phyloP scores from a whole-genome alignment of 2,888 invertebrate genomes.

The Callyntrura guangdongensis region DNA sequence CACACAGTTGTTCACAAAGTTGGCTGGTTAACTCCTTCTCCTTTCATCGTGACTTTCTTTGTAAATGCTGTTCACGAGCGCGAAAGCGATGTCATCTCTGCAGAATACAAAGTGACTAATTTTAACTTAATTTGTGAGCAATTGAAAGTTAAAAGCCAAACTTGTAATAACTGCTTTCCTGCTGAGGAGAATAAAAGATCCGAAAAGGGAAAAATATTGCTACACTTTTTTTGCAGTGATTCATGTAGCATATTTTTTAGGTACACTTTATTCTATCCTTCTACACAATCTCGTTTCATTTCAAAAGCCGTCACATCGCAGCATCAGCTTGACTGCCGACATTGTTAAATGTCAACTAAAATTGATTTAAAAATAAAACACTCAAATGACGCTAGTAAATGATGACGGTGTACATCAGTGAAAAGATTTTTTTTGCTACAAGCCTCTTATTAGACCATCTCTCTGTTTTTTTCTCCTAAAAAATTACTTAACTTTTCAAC shows the following conservation, averaged over 20 bases:
- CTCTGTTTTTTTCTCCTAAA: neutral
- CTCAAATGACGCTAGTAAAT: neutral
- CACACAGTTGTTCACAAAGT: conserved; percentile 4
- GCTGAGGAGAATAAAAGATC: neutral
- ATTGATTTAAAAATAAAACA: neutral
- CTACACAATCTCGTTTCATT: conserved; percentile 1
- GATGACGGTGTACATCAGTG: neutral
- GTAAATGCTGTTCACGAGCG: conserved; percentile 27
- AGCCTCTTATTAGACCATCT: conserved; percentile 24
- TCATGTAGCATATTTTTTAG: neutral
- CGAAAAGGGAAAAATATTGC: neutral
- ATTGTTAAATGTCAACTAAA: conserved; percentile 53
- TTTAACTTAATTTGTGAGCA: conserved; percentile 54
- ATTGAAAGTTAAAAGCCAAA: conserved; percentile 42
- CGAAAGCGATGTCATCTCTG: neutral
- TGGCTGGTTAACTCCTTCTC: neutral
- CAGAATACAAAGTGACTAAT: conserved; percentile 36
- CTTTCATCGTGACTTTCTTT: conserved; percentile 9
- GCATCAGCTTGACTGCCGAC: neutral
- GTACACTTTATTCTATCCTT: neutral
- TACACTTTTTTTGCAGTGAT: neutral
- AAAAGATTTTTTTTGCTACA: neutral
- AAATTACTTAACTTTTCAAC: neutral
- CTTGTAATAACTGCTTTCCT: conserved; percentile 37
- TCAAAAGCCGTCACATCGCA: conserved; percentile 48